Percentiles rank a stretch among this genome's conserved stretches.
These are phyloP conservation scores for Hylaeus anthracinus DNA, from an alignment of 1,140 invertebrate genomes.

Conservation along the genomic window DNA sequence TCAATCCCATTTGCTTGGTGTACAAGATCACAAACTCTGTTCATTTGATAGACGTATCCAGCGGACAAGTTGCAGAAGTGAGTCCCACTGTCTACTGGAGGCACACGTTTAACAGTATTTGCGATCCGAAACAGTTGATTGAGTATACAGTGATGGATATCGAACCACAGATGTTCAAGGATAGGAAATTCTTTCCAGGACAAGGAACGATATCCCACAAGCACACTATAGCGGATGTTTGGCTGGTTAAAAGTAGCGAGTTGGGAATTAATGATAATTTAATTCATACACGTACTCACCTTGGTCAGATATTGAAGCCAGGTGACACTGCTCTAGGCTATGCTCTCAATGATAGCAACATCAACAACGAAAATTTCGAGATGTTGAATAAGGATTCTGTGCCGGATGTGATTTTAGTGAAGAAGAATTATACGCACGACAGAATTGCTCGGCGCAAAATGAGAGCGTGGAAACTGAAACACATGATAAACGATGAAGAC, in stretches of 20 bases:
- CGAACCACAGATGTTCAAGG: conserved; percentile 90
- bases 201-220: conserved; percentile 92
- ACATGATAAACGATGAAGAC: conserved; percentile 87
- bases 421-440: conserved; percentile 92
- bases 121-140: conserved; percentile 93
- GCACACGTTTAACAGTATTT: conserved; percentile 92
- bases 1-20: conserved; percentile 94
- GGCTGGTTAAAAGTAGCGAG: conserved; percentile 94
- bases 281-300: conserved; percentile 94
- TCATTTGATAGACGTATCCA: conserved; percentile 96
- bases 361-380: conserved; percentile 95
- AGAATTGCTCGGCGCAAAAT: conserved; percentile 85
- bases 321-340: conserved; percentile 96
- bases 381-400: conserved; percentile 87
- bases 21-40: conserved; percentile 93
- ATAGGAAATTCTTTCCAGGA: conserved; percentile 90
- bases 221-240: conserved; percentile 96
- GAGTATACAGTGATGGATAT: conserved; percentile 98
- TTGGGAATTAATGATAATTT: conserved; percentile 91
- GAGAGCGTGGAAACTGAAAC: conserved; percentile 96
- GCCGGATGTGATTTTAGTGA: conserved; percentile 96
- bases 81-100: conserved; percentile 92
- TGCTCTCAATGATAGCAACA: conserved; percentile 91
- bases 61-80: conserved; percentile 95
- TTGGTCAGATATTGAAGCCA: conserved; percentile 95